Evolutionary conservation across 2,888 invertebrate species (phyloP).

Genomic region (Spicauda simplicius): DNA sequence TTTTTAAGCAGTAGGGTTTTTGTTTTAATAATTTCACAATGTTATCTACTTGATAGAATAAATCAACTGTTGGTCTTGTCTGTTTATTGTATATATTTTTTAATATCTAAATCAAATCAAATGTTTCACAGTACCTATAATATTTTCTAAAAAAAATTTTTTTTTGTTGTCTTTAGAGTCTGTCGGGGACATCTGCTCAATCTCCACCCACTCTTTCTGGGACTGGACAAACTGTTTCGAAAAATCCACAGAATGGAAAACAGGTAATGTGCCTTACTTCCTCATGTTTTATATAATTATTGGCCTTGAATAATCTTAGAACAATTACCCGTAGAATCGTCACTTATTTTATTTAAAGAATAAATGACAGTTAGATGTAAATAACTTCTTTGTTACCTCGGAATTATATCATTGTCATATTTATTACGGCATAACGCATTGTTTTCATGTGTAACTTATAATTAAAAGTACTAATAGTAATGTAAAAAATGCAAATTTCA

Average conservation of each 20-base stretch:
- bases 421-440: neutral
- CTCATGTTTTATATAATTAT: too few species aligned
- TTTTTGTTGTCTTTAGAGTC: constrained; percentile 14
- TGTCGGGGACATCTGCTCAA: neutral
- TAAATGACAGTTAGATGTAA: too few species aligned
- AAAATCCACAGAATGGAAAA: constrained; percentile 6
- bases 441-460: too few species aligned
- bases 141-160: too few species aligned
- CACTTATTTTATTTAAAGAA: neutral
- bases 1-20: too few species aligned
- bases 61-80: neutral
- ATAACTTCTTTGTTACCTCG: too few species aligned
- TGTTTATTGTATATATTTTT: neutral
- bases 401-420: neutral
- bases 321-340: neutral
- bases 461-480: neutral
- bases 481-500: constrained; percentile 38
- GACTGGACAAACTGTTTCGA: neutral
- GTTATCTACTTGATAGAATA: neutral
- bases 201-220: neutral
- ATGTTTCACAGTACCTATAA: too few species aligned
- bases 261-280: neutral
- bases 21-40: too few species aligned
- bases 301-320: too few species aligned
- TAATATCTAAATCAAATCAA: neutral